These are phyloP conservation scores for Datnioides undecimradiatus DNA, from an alignment of 2,113 vertebrate species.

Conservation along the genomic window DNA sequence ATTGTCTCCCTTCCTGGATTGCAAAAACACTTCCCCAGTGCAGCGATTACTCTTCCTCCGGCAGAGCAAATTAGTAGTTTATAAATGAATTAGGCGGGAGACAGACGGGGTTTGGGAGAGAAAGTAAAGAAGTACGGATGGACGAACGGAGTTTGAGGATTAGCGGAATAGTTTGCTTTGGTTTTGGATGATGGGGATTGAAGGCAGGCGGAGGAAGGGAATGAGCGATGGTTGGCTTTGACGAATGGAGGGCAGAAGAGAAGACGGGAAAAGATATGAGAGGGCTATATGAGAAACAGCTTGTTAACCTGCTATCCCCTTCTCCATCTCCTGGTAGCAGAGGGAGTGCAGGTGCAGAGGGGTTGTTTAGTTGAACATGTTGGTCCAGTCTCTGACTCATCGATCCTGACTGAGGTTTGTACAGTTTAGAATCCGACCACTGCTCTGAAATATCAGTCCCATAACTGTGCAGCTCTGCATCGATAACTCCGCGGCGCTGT, in stretches of 20 bases:
- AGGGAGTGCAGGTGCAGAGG: too few species aligned
- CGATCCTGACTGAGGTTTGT: too few species aligned
- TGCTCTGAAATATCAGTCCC: too few species aligned
- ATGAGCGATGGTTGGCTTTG: background rate
- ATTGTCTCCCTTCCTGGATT: conserved; percentile 3
- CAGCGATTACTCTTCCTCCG: background rate
- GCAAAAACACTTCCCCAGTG: background rate
- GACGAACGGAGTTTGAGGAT: conserved; percentile 11
- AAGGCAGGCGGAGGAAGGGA: background rate
- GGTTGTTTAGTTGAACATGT: too few species aligned
- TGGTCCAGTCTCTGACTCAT: too few species aligned
- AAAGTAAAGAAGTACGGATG: background rate
- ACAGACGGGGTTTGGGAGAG: background rate
- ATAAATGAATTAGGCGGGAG: background rate
- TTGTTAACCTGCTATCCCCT: too few species aligned
- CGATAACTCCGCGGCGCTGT: too few species aligned
- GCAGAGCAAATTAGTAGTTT: background rate
- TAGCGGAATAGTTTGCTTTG: background rate
- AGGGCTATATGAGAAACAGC: too few species aligned
- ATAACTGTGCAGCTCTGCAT: too few species aligned
- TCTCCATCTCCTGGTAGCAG: too few species aligned
- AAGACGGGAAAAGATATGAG: background rate
- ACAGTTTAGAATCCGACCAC: too few species aligned
- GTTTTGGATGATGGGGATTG: conserved; percentile 7
- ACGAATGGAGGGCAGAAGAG: conserved; percentile 1